A percentile compares a stretch with the other conserved stretches of the same genome.
These are phyloP conservation scores for Maniola hyperantus DNA, from an alignment of 2,888 invertebrate genomes.

Conservation along the genomic window DNA sequence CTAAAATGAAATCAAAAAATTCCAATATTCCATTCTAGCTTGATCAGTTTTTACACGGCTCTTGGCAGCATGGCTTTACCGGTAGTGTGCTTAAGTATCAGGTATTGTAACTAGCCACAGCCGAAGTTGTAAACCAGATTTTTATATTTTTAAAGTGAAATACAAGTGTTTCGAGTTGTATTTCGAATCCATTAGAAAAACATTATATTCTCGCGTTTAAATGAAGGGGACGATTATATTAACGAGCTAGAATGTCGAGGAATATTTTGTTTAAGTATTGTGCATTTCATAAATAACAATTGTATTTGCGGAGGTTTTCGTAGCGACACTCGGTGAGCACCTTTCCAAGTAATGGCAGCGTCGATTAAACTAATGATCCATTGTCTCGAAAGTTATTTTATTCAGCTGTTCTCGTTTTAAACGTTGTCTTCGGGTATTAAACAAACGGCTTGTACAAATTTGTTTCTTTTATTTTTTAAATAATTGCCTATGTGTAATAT, in stretches of 20 bases:
- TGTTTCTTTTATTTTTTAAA: no score
- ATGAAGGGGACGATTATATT: constrained; percentile 8
- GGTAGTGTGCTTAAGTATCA: no score
- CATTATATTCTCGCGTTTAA: neutral
- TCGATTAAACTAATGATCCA: constrained; percentile 24
- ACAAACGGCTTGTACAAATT: neutral
- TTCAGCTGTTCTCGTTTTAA: constrained; percentile 14
- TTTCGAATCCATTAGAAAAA: neutral
- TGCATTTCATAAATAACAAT: constrained; percentile 16
- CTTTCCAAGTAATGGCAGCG: constrained; percentile 18
- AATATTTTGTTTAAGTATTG: constrained; percentile 7
- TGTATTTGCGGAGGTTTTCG: constrained; percentile 5
- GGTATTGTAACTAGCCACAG: no score
- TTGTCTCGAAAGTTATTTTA: constrained; percentile 18
- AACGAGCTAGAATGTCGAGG: neutral
- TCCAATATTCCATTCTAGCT: no score
- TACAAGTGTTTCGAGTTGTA: neutral
- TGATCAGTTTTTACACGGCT: no score
- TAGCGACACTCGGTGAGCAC: constrained; percentile 9
- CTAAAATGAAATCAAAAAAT: no score
- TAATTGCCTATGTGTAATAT: no score
- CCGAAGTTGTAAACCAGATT: no score
- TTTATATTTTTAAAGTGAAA: neutral
- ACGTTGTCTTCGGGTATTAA: constrained; percentile 7
- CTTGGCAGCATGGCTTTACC: no score